These are phyloP conservation scores for Lithophane semibrunnea DNA, from an alignment of 2,888 invertebrate species.

Conservation along the genomic window DNA sequence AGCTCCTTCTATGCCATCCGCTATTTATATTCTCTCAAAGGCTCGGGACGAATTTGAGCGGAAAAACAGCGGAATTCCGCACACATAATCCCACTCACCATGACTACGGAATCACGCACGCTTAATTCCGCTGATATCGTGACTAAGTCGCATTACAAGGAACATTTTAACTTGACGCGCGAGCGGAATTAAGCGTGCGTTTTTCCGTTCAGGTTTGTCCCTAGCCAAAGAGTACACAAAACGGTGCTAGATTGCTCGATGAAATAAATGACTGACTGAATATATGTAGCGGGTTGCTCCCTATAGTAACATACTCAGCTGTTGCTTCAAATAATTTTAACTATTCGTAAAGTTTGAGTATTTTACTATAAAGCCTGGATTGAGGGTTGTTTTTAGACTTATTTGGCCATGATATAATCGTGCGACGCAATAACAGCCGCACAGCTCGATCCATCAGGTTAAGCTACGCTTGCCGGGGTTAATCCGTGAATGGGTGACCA, in stretches of 20 bases:
- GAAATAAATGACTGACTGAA: slow-evolving; percentile 57
- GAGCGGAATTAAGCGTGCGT: not conserved
- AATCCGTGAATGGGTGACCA: too few species aligned
- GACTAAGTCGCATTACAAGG: not conserved
- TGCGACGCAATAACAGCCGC: too few species aligned
- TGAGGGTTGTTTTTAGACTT: slow-evolving; percentile 38
- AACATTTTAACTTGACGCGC: not conserved
- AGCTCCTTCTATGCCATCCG: slow-evolving; percentile 62
- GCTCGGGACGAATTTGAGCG: slow-evolving; percentile 2
- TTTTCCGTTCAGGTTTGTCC: not conserved
- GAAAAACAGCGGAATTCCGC: not conserved
- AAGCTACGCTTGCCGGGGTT: too few species aligned
- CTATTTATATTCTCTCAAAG: slow-evolving; percentile 64
- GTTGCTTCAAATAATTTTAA: slow-evolving; percentile 61
- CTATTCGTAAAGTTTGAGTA: slow-evolving; percentile 58
- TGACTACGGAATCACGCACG: not conserved
- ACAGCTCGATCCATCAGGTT: too few species aligned
- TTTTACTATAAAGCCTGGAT: slow-evolving; percentile 43
- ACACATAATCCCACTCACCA: too few species aligned
- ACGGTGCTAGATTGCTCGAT: slow-evolving; percentile 74
- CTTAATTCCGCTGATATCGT: not conserved
- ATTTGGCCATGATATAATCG: not conserved
- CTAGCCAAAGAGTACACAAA: slow-evolving; percentile 65
- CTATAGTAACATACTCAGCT: slow-evolving; percentile 55
- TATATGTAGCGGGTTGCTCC: slow-evolving; percentile 68